Evolutionary conservation across 2,888 invertebrate species (phyloP), one percentile per base, ranked within the genome.

Genomic region (Drosophila merina): DNA sequence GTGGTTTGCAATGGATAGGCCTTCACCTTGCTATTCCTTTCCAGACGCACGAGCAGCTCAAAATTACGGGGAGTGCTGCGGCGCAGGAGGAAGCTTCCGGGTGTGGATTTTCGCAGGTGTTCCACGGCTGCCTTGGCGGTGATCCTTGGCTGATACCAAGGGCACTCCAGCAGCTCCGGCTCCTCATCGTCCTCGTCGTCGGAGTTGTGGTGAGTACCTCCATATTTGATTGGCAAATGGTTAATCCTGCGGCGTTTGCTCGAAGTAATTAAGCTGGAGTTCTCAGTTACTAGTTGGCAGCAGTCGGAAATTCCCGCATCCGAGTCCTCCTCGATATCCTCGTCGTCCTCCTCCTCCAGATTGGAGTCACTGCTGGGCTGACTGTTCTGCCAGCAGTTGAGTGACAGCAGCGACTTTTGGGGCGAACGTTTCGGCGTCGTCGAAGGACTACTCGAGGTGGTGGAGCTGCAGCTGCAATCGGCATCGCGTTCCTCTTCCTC

Each of bases 231-330:
- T 1, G 66, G 74, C 4, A 58, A 57, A 4, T 50, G 48, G n/a
- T 56, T 31, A 10, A 40, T 36, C 54, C 59, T 48, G 42, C 71
- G 79, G 10, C 72, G 79, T 44, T 72, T 75, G 63, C 73, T 49
- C n/a, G 30, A 14, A 49, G 30, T 28, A 25, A 48, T 47, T 33
- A 76, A 64, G 58, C 42, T 75, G 50, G 63, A 75, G 57, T 57
- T 72, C 33, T 86, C 81, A 20, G 72, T 81, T 3, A 90, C 45
- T 38, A 90, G 75, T 48, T 90, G 90, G 59, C 90, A 88, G 66
- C 89, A 90, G 56, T 89, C 90, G 28, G 89, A 88, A 51, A 90
- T 89, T 20, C 90, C 90, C 0, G 86, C 90, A 73, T 88, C 86
- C 3, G 83, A 75, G 5, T 84, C 81, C 3, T 72, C 64, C 4